phyloP scores from a whole-genome alignment of 2,113 vertebrate species.

The Origma solitaria region DNA sequence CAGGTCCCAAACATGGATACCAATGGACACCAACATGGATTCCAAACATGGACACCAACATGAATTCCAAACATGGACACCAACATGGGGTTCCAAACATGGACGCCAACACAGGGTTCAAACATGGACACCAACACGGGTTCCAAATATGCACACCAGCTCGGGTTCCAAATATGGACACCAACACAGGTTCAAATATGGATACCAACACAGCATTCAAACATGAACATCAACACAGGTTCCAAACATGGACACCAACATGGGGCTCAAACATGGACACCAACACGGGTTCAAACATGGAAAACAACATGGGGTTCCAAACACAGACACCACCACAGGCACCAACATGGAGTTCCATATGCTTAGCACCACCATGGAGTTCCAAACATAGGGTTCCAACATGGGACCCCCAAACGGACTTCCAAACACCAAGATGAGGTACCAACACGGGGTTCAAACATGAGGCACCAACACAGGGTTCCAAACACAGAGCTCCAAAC shows the following conservation, averaged over 20 bases:
- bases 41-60: no score
- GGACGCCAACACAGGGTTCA: background rate
- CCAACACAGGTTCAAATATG: no score
- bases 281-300: background rate
- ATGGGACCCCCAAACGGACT: no score
- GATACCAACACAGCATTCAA: background rate
- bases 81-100: background rate
- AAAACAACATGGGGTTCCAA: background rate
- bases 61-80: no score
- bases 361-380: background rate
- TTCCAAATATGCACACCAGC: background rate
- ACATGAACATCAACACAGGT: no score
- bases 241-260: no score
- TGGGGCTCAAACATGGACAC: background rate
- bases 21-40: background rate
- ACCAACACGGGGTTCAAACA: background rate
- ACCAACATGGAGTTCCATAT: no score
- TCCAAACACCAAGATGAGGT: no score
- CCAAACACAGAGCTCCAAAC: background rate
- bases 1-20: no score
- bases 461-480: fast-evolving
- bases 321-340: background rate
- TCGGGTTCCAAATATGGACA: background rate
- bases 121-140: background rate
- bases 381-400: no score